These are phyloP conservation scores for Gymnoscopelus braueri DNA, from an alignment of 2,797 vertebrate genomes.

Conservation along the genomic window DNA sequence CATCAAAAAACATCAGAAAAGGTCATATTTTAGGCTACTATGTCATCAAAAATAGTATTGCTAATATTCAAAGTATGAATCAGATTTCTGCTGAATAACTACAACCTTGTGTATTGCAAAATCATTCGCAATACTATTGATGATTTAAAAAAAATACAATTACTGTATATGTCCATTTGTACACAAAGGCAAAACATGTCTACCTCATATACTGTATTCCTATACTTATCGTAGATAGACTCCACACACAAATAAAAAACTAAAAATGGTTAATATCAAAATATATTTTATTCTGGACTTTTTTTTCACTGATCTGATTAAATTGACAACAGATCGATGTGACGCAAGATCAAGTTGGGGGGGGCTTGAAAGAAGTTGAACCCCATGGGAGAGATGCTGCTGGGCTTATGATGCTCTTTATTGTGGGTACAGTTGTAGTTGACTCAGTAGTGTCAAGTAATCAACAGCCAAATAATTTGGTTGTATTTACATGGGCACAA, in stretches of 20 bases:
- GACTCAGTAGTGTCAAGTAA: slow-evolving; percentile 8
- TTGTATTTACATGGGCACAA: slow-evolving; percentile 12
- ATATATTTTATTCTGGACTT: slow-evolving; percentile 99
- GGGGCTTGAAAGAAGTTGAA: slow-evolving; percentile 71
- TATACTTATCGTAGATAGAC: not conserved
- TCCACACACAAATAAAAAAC: slow-evolving; percentile 52
- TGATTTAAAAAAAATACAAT: too few relatives aligned
- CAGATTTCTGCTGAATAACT: too few relatives aligned
- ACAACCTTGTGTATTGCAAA: too few relatives aligned
- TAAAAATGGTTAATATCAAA: slow-evolving; percentile 93
- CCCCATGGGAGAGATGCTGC: slow-evolving; percentile 8
- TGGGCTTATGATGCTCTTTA: slow-evolving; percentile 15
- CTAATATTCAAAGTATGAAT: too few relatives aligned
- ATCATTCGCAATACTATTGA: too few relatives aligned
- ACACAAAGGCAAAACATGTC: too few relatives aligned
- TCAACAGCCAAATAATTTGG: slow-evolving; percentile 12
- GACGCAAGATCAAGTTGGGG: slow-evolving; percentile 84
- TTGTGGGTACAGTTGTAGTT: not conserved
- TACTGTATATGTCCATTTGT: too few relatives aligned
- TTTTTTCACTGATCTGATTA: slow-evolving; percentile 92
- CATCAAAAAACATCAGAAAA: too few relatives aligned
- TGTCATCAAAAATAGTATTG: too few relatives aligned
- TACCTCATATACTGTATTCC: not conserved
- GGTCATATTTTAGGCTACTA: too few relatives aligned
- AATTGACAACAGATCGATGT: slow-evolving; percentile 98